Conservation (phyloP, 1,140 invertebrate genomes). For the Dinoponera quadriceps region DNA sequence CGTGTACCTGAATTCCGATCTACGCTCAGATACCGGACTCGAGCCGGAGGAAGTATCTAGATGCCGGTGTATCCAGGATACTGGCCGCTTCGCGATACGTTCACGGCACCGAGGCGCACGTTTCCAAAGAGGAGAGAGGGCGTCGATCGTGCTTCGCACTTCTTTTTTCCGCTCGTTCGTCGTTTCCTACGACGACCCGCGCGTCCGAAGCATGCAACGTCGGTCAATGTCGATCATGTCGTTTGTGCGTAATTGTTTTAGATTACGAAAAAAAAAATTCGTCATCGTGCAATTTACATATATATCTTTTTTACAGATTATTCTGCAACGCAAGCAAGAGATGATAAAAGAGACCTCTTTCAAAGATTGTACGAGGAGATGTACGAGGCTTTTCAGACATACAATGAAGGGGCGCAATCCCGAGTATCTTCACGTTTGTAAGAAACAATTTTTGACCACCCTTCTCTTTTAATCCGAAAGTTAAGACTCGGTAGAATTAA, state of each 20-base stretch:
- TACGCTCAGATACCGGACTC: constrained; percentile 81
- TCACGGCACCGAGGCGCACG: constrained; percentile 34
- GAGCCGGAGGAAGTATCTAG: constrained; percentile 82
- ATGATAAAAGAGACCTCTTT: too few relatives aligned
- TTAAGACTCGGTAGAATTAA: constrained; percentile 58
- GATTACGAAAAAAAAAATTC: too few relatives aligned
- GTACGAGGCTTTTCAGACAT: neutral
- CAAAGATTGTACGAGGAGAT: too few relatives aligned
- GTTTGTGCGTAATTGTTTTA: too few relatives aligned
- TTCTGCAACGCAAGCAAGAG: too few relatives aligned
- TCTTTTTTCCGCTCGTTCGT: neutral
- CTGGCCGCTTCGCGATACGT: constrained; percentile 72
- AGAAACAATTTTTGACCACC: constrained; percentile 14
- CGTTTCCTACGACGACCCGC: too few relatives aligned
- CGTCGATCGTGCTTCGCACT: constrained; percentile 1
- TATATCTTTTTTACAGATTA: too few relatives aligned
- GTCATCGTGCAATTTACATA: too few relatives aligned
- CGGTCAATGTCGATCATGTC: too few relatives aligned
- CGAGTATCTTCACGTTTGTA: neutral
- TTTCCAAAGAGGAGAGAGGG: constrained; percentile 61
- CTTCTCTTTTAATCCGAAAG: constrained; percentile 46
- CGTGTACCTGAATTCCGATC: constrained; percentile 86
- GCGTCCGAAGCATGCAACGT: too few relatives aligned
- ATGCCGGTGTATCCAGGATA: constrained; percentile 82
- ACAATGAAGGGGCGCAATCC: neutral